Evolutionary conservation across 2,888 invertebrate species (phyloP).

Genomic region (Acholoe squamosa): DNA sequence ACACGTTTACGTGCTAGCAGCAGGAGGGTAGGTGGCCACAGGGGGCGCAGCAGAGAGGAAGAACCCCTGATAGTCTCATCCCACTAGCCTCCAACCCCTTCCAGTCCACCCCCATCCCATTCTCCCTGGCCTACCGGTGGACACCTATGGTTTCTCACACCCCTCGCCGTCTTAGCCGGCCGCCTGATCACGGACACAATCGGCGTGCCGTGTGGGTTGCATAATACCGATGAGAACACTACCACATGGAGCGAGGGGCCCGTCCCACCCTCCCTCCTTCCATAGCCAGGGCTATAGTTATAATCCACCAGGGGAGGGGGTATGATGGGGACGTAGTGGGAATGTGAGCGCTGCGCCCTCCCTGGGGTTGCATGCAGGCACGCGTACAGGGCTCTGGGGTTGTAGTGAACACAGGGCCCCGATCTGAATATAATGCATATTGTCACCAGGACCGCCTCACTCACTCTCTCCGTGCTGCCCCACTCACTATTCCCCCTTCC

Average conservation of each 20-base stretch:
- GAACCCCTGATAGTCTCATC: background rate
- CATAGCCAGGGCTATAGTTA: background rate
- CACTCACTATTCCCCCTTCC: background rate
- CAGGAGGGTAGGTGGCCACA: background rate
- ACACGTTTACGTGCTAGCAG: background rate
- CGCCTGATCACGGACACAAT: conserved; percentile 55
- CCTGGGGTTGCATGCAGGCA: conserved; percentile 30
- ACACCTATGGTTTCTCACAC: conserved; percentile 44
- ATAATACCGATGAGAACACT: conserved; percentile 53
- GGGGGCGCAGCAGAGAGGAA: background rate
- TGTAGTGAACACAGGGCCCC: background rate
- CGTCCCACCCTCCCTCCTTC: background rate
- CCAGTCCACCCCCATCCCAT: background rate
- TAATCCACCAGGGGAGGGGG: conserved; percentile 22
- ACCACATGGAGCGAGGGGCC: conserved; percentile 38
- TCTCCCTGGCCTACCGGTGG: background rate
- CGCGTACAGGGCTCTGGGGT: background rate
- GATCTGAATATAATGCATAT: conserved; percentile 14
- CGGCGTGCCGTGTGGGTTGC: conserved; percentile 40
- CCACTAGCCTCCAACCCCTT: background rate
- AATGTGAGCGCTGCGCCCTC: background rate
- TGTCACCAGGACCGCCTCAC: conserved; percentile 35
- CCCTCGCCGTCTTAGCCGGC: background rate
- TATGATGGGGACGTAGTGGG: background rate
- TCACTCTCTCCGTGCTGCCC: background rate